Evolutionary conservation across 2,888 invertebrate species (phyloP).

Genomic region (Drosophila paucipuncta): DNA sequence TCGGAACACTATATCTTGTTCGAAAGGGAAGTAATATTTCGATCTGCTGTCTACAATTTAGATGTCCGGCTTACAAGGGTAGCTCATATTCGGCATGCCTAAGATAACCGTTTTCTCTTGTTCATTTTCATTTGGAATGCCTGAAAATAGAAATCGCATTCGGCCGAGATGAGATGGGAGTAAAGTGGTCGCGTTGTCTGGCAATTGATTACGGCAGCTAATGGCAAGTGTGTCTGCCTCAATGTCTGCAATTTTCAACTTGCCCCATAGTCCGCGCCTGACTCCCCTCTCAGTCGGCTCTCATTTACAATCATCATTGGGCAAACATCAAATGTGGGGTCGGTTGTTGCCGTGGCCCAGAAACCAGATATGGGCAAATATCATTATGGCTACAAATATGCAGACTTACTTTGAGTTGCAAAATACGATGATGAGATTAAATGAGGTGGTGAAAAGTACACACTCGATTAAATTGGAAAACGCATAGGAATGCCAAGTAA

Average conservation of each 20-base stretch:
- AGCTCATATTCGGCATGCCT: neutral
- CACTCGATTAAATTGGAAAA: constrained; percentile 6
- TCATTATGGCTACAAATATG: constrained; percentile 29
- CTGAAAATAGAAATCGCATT: constrained; percentile 44
- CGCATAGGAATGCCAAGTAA: neutral
- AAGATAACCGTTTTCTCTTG: neutral
- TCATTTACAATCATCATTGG: constrained; percentile 25
- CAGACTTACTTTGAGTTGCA: constrained; percentile 28
- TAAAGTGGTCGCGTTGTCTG: constrained; percentile 58
- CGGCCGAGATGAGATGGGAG: constrained; percentile 4
- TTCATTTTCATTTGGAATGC: constrained; percentile 41
- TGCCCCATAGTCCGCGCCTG: neutral
- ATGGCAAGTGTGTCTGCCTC: constrained; percentile 59
- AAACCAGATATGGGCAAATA: constrained; percentile 43
- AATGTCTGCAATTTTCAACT: constrained; percentile 48
- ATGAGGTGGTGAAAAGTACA: constrained; percentile 28
- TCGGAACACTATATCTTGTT: no score
- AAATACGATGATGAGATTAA: constrained; percentile 30
- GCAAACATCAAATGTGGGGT: constrained; percentile 54
- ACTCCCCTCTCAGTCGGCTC: neutral
- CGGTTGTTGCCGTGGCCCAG: constrained; percentile 54
- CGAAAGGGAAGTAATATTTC: neutral
- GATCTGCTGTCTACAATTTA: neutral
- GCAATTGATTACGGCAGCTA: constrained; percentile 66
- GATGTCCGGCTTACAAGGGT: neutral